phyloP scores from a whole-genome alignment of 2,888 invertebrate genomes.

The Thalpophila matura region DNA sequence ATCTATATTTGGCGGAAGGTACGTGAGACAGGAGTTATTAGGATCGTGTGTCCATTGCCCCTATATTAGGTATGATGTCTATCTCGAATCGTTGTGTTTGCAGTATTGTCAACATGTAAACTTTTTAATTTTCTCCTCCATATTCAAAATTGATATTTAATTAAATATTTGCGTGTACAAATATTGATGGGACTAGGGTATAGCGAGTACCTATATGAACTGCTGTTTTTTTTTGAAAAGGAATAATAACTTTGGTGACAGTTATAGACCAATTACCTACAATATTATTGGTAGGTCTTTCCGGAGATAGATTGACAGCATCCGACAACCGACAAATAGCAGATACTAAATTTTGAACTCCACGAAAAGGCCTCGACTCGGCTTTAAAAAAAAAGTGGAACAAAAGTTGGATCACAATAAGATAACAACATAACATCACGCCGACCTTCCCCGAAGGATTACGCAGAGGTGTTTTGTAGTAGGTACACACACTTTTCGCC shows the following conservation, averaged over 20 bases:
- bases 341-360: conserved; percentile 12
- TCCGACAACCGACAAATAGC: conserved; percentile 41
- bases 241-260: not conserved
- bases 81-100: not conserved
- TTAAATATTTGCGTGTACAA: no score
- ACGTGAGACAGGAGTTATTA: conserved; percentile 17
- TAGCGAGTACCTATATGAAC: not conserved
- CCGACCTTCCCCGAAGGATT: no score
- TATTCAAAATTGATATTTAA: no score
- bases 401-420: no score
- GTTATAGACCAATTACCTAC: not conserved
- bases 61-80: conserved; percentile 18
- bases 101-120: not conserved
- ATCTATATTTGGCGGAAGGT: conserved; percentile 18
- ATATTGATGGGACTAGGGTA: no score
- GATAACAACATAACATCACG: no score
- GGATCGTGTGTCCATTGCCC: not conserved
- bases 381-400: no score
- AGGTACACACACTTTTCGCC: no score
- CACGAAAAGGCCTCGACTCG: no score
- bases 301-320: conserved; percentile 25
- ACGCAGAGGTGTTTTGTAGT: no score
- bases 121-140: not conserved
- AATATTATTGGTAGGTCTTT: conserved; percentile 4
- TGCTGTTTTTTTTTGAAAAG: not conserved